Conservation (phyloP, 2,113 vertebrate genomes). For the Hyaena hyaena region DNA sequence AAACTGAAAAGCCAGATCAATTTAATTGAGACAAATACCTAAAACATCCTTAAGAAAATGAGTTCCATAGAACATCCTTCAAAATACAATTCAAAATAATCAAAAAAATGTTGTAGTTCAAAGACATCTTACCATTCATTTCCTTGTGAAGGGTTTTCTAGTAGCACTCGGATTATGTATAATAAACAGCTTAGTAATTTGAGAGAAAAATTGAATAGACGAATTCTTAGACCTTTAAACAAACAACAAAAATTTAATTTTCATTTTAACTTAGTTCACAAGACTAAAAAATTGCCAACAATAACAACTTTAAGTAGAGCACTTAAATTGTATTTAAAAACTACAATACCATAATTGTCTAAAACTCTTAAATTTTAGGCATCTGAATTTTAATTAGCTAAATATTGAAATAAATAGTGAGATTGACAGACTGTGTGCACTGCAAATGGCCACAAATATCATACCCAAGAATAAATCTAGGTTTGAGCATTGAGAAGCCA, state of each 20-base stretch:
- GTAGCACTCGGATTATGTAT: slow-evolving; percentile 90
- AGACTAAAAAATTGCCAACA: slow-evolving; percentile 37
- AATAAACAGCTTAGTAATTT: slow-evolving; percentile 92
- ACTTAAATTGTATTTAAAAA: slow-evolving; percentile 57
- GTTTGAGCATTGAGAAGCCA: not conserved
- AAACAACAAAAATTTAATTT: slow-evolving; percentile 69
- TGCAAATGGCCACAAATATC: not conserved
- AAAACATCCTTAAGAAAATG: not conserved
- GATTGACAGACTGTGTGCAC: not conserved
- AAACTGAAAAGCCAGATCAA: not conserved
- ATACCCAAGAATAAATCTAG: not conserved
- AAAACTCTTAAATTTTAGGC: not conserved
- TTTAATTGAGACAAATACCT: not conserved
- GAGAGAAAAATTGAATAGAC: slow-evolving; percentile 93
- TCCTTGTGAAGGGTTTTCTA: slow-evolving; percentile 87
- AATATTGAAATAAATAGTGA: slow-evolving; percentile 6
- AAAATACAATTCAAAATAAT: slow-evolving; percentile 48
- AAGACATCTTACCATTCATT: slow-evolving; percentile 87
- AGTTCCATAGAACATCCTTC: not conserved
- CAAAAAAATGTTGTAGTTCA: slow-evolving; percentile 28
- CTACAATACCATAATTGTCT: not conserved
- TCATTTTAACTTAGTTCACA: slow-evolving; percentile 37
- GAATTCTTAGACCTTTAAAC: slow-evolving; percentile 89
- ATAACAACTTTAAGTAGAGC: not conserved
- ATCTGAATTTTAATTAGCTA: slow-evolving; percentile 50